phyloP scores from a whole-genome alignment of 2,888 invertebrate species.

The Arctia plantaginis region DNA sequence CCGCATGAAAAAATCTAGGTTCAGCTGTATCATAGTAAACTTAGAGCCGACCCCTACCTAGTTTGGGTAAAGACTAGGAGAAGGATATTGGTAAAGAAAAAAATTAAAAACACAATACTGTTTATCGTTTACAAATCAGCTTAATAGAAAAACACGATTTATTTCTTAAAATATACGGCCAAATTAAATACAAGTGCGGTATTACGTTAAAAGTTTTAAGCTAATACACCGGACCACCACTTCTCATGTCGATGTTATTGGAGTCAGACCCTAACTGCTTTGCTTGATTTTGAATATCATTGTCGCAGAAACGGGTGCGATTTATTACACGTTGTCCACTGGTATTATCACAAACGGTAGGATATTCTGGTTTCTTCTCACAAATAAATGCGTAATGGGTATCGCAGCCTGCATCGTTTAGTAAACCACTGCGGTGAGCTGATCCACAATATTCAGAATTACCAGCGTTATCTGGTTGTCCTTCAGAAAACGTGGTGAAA shows the following conservation, averaged over 20 bases:
- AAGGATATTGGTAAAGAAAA: neutral
- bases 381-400: conserved; percentile 23
- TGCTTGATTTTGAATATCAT: neutral
- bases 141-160: neutral
- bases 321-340: neutral
- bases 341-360: conserved; percentile 19
- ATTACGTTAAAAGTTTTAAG: neutral
- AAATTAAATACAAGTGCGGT: neutral
- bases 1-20: too few relatives aligned
- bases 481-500: neutral
- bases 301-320: neutral
- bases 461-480: conserved; percentile 9
- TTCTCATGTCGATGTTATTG: neutral
- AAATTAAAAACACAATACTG: neutral
- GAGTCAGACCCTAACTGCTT: neutral
- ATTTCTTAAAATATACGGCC: neutral
- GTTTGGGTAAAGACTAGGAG: too few relatives aligned
- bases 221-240: conserved; percentile 34
- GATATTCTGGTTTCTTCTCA: conserved; percentile 25
- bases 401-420: conserved; percentile 59
- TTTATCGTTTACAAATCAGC: neutral
- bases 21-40: too few relatives aligned
- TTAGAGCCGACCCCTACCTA: too few relatives aligned
- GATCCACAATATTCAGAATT: conserved; percentile 15
- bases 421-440: conserved; percentile 48